Evolutionary conservation across 2,113 vertebrate genomes (phyloP).

Genomic region (Myrmecophaga tridactyla): DNA sequence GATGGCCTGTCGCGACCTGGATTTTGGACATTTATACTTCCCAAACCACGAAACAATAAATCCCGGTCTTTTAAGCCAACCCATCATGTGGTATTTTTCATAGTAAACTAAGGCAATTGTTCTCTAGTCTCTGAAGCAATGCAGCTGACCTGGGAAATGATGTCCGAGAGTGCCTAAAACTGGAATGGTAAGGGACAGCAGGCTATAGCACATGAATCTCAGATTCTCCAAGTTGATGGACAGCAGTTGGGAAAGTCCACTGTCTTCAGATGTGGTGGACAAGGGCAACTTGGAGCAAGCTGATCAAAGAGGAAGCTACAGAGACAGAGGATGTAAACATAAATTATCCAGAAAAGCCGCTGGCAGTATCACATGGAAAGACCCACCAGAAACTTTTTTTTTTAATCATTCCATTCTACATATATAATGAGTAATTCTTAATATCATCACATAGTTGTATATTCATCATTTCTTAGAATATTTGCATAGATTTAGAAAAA

Average conservation of each 20-base stretch:
- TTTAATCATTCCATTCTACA: too few species aligned
- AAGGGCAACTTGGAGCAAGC: conserved; percentile 93
- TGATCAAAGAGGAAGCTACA: conserved; percentile 91
- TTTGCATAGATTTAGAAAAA: too few species aligned
- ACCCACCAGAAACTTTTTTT: conserved; percentile 93
- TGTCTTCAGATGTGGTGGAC: conserved; percentile 90
- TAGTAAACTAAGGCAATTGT: not conserved
- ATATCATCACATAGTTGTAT: too few species aligned
- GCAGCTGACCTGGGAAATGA: conserved; percentile 80
- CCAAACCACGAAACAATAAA: too few species aligned
- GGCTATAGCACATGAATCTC: conserved; percentile 85
- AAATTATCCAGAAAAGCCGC: conserved; percentile 96
- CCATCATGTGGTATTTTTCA: too few species aligned
- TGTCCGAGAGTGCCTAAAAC: conserved; percentile 81
- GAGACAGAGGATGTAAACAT: conserved; percentile 87
- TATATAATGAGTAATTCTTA: too few species aligned
- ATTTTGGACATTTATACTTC: too few species aligned
- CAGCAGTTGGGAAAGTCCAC: conserved; percentile 88
- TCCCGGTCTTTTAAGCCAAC: too few species aligned
- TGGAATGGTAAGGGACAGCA: conserved; percentile 85
- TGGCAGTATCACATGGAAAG: conserved; percentile 93
- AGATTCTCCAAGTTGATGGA: conserved; percentile 87
- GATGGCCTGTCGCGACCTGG: too few species aligned
- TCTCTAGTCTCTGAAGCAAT: conserved; percentile 81
- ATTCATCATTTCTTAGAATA: too few species aligned